Evolutionary conservation across 2,888 invertebrate species (phyloP).

Genomic region (Cryptocheilus praepositus): DNA sequence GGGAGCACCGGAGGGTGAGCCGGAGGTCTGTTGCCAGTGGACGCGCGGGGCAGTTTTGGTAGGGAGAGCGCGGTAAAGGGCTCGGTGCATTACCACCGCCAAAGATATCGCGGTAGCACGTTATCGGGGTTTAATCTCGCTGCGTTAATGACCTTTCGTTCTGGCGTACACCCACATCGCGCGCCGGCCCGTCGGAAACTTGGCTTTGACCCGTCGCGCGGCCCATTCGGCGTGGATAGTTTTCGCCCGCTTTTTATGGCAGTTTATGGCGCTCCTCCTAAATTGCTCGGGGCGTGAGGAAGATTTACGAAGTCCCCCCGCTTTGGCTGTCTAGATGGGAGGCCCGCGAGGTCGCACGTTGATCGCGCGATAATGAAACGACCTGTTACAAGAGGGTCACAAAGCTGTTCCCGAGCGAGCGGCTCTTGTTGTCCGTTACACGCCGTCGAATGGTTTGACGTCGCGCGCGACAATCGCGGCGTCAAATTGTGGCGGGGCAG

Average conservation of each 20-base stretch:
- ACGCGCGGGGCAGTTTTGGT: background rate
- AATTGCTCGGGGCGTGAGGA: no score
- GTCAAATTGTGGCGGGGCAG: no score
- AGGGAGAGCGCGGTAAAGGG: slow-evolving; percentile 21
- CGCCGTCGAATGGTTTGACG: no score
- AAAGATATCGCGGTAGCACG: slow-evolving; percentile 48
- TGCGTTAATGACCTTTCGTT: slow-evolving; percentile 39
- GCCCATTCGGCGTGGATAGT: background rate
- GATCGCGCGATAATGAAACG: no score
- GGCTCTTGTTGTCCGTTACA: no score
- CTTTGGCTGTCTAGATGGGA: no score
- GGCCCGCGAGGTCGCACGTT: no score
- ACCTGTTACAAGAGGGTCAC: no score
- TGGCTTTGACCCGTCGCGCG: slow-evolving; percentile 1
- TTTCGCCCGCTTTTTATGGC: background rate
- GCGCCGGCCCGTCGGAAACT: slow-evolving; percentile 7
- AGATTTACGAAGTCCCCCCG: no score
- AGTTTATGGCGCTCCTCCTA: no score
- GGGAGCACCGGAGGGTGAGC: slow-evolving; percentile 14
- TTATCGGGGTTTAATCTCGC: slow-evolving; percentile 51
- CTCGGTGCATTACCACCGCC: slow-evolving; percentile 33
- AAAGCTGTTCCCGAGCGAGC: no score
- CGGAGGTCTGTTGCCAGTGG: background rate
- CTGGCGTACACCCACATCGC: slow-evolving; percentile 14
- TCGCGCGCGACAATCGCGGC: no score